Conservation (phyloP, 1,140 invertebrate species). For the Saccostrea glomerata region DNA sequence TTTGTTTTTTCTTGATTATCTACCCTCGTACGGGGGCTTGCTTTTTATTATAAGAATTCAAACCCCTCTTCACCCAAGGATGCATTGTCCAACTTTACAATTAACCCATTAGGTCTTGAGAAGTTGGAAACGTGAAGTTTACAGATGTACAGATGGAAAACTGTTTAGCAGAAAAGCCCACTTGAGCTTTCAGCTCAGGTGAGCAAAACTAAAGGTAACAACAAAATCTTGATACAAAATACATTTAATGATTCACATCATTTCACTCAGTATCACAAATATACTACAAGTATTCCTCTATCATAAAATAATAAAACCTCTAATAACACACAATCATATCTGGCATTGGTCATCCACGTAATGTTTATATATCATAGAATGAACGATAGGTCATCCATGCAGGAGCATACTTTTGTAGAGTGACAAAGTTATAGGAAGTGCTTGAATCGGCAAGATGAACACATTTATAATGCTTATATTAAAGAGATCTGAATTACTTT, state of each 20-base stretch:
- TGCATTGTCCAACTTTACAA: too few species aligned
- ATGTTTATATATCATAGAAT: not conserved
- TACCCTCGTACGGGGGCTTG: too few species aligned
- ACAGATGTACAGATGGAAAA: not conserved
- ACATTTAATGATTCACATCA: constrained; percentile 21
- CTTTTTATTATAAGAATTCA: too few species aligned
- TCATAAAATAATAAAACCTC: not conserved
- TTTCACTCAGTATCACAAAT: constrained; percentile 27
- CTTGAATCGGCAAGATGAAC: not conserved
- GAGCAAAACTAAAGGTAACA: not conserved
- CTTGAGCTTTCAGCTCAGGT: not conserved
- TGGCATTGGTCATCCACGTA: not conserved
- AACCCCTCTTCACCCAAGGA: too few species aligned
- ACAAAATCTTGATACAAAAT: constrained; percentile 12
- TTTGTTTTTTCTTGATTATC: too few species aligned
- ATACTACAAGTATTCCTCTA: not conserved
- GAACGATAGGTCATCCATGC: not conserved
- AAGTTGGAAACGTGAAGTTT: not conserved
- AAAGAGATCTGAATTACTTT: not conserved
- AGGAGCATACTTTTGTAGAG: not conserved
- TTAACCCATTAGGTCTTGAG: too few species aligned
- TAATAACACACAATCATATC: not conserved
- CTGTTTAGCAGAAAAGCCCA: not conserved
- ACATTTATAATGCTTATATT: not conserved
- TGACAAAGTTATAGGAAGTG: not conserved